A percentile compares a stretch with the other conserved stretches of the same genome.
These are phyloP conservation scores for Chelonia mydas DNA, from an alignment of 2,797 vertebrate genomes.

Conservation along the genomic window DNA sequence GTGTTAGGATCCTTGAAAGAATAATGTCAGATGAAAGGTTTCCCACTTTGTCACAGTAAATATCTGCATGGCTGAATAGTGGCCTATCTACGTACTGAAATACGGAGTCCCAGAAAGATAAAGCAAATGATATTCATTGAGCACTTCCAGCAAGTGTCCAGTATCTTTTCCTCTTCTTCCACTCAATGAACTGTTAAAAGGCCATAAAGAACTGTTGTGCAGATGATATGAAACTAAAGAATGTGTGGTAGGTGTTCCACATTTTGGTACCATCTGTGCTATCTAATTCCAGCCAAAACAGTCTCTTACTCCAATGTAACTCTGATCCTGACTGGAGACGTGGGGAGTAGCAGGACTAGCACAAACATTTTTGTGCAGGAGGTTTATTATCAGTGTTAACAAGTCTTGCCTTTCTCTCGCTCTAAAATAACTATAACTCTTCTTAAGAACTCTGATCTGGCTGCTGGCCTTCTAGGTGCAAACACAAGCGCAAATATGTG, in stretches of 20 bases:
- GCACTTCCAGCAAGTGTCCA: slow-evolving; percentile 51
- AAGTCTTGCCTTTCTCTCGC: slow-evolving; percentile 69
- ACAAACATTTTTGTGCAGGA: slow-evolving; percentile 72
- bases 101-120: slow-evolving; percentile 51
- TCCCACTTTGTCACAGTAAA: slow-evolving; percentile 71
- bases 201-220: slow-evolving; percentile 59
- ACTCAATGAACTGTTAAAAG: slow-evolving; percentile 60
- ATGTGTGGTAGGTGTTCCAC: slow-evolving; percentile 64
- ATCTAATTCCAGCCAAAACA: slow-evolving; percentile 70
- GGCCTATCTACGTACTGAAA: slow-evolving; percentile 21
- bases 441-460: slow-evolving; percentile 79
- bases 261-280: slow-evolving; percentile 67
- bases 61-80: slow-evolving; percentile 59
- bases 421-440: slow-evolving; percentile 77
- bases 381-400: slow-evolving; percentile 77
- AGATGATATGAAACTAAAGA: slow-evolving; percentile 65
- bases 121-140: slow-evolving; percentile 60
- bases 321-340: slow-evolving; percentile 66
- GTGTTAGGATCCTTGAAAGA: slow-evolving; percentile 50
- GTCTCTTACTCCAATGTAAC: slow-evolving; percentile 62
- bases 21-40: slow-evolving; percentile 66
- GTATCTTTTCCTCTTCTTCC: slow-evolving; percentile 56
- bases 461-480: slow-evolving; percentile 62
- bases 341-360: slow-evolving; percentile 68
- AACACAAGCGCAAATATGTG: slow-evolving; percentile 59